Base-by-base conservation (phyloP, 2,888 invertebrate genomes). In the Eumerus sabulonum region DNA sequence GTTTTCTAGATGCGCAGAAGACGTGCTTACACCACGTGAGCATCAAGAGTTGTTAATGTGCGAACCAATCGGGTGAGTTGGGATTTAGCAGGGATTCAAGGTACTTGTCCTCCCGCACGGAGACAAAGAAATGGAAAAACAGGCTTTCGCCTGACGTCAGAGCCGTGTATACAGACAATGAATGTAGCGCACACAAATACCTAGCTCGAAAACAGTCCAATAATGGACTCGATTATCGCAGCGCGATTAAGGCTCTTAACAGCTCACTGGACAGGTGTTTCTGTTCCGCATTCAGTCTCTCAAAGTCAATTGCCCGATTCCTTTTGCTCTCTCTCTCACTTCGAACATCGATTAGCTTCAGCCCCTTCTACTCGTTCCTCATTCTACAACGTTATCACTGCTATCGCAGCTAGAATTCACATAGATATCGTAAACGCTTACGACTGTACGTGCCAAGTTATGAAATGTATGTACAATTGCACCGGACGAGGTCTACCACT, bases 181-280 rank as follows among this genome's bases (percentile, higher is more conserved):
- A 4, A 40, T 3, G 11, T 11, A 3, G 9, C n/a, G 13, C 9
- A 45, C 45, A 38, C 45, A 42, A 35, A 56, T 47, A 57, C 56
- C 42, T 44, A 63, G 48, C 57, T 57, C 50, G 38, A 59, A 53
- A 57, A 72, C 18, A 19, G 48, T 63, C 47, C 53, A 38, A 19
- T 48, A 59, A 54, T 67, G 27, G 27, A 62, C 38, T 18, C 42
- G 60, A 13, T 66, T 62, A 62, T 60, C 47, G 53, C 36, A 47
- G 1, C 56, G 40, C 77, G 56, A 72, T 73, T 57, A 50, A 38
- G 57, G 51, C 50, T 64, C 57, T 56, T 64, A 72, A 63, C 59
- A 70, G 53, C n/a, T 70, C 16, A 53, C 38, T 45, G 35, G 38
- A 18, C 44, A 19, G 5, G 40, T 56, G 35, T 13, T 45, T 27